phyloP scores from a whole-genome alignment of 2,797 vertebrate species.

The Leuciscus waleckii region DNA sequence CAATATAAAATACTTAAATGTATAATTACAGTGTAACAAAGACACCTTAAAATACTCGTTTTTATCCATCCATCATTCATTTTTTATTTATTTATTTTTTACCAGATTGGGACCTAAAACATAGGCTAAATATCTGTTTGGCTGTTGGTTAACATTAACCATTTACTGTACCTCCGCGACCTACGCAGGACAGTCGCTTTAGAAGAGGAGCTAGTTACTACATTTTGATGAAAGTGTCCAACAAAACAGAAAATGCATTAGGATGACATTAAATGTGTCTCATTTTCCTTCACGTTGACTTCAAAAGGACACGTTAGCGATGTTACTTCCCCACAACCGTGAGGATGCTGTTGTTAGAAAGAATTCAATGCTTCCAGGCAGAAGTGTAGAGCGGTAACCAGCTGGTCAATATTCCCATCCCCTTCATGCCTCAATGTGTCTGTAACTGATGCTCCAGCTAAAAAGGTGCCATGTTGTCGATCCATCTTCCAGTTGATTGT shows the following conservation, averaged over 20 bases:
- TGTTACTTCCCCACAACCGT: background rate
- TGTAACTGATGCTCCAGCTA: background rate
- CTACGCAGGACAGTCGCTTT: background rate
- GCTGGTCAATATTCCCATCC: conserved; percentile 53
- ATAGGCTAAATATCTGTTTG: background rate
- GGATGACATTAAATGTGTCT: background rate
- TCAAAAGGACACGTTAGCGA: background rate
- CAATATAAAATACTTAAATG: no score
- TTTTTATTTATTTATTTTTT: no score
- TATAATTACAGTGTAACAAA: no score
- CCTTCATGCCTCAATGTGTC: background rate
- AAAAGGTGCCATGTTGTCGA: conserved; percentile 52
- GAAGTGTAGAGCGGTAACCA: conserved; percentile 50
- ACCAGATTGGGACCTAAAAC: background rate
- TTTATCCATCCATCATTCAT: no score
- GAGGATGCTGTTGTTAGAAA: background rate
- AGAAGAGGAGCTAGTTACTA: background rate
- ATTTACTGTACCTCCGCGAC: background rate
- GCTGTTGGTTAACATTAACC: background rate
- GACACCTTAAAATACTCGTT: no score
- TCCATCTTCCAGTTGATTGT: conserved; percentile 51
- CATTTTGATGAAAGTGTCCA: background rate
- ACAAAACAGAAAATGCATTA: background rate
- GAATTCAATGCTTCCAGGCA: background rate
- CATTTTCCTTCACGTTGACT: background rate